phyloP scores from a whole-genome alignment of 2,797 vertebrate genomes.

The Potorous gilbertii region DNA sequence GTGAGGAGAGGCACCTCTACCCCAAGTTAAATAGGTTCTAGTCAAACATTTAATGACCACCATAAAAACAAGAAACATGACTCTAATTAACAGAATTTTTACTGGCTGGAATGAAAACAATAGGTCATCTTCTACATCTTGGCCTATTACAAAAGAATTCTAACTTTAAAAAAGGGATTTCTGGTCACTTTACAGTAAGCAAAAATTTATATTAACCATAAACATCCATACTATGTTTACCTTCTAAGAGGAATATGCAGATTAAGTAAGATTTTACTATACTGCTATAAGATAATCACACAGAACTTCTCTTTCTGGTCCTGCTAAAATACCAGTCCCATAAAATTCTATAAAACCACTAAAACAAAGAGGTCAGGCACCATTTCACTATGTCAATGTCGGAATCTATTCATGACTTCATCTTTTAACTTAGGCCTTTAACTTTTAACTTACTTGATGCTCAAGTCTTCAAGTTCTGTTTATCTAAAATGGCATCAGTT shows the following conservation, averaged over 20 bases:
- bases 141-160: no score
- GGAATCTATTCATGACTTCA: no score
- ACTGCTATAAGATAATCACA: neutral
- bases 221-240: no score
- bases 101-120: no score
- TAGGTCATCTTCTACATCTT: no score
- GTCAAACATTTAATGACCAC: no score
- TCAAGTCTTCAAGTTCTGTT: neutral
- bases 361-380: neutral
- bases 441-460: neutral
- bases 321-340: neutral
- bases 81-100: no score
- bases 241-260: no score
- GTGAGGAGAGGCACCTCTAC: no score
- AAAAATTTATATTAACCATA: neutral
- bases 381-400: no score
- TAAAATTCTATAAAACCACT: neutral
- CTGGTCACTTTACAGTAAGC: neutral
- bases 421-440: neutral
- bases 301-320: neutral
- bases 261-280: neutral
- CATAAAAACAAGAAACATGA: no score
- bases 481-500: neutral
- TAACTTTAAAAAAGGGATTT: neutral
- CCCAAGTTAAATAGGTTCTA: no score